Evolutionary conservation across 1,140 invertebrate genomes (phyloP), one percentile per base, ranked within the genome.

Genomic region (Lordiphosa mommai): DNA sequence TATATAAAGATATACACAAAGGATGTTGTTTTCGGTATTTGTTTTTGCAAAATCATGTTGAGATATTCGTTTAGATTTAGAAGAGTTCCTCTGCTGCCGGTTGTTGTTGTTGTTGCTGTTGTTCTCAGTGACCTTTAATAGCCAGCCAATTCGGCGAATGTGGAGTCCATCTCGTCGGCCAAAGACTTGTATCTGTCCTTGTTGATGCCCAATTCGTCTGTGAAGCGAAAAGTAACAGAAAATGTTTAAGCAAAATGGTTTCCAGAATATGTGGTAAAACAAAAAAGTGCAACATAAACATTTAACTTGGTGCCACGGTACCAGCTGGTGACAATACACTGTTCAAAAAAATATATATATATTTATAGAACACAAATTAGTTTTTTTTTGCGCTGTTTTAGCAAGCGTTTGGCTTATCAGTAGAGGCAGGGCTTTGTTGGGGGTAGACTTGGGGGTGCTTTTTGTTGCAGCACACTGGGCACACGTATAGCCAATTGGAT

Each of bases 131-230:
- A 29, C 40, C 20, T 20, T 91, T 95, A 95, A 89, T 95, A 95
- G 89, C 94, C 94, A 74, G 94, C 94, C 93, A 99, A 93, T 92
- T 99, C 97, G 89, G 96, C 96, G 92, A 98, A 98, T 88, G 97
- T 98, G 89, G 95, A 94, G 92, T 99, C 97, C 95, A 99, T 95
- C 91, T 99, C 98, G 91, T 99, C 97, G 85, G 94, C 94, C 90
- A 95, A 91, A 69, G 93, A 94, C 93, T 99, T 99, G 95, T 98
- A 99, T 94, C 96, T 96, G 93, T 99, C 97, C 93, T 99, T 99
- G 93, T 99, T 98, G 93, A 97, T 95, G 87, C 98, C 96, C 91
- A 99, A 92, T 92, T 99, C 98, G 91, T 99, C 98, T 99, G 92
- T 58, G 51, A 33, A 56, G 17, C 43, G 32, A 17, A 61, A 38